These are phyloP conservation scores for Ditylenchus dipsaci DNA, from an alignment of 1,140 invertebrate genomes.

Conservation along the genomic window DNA sequence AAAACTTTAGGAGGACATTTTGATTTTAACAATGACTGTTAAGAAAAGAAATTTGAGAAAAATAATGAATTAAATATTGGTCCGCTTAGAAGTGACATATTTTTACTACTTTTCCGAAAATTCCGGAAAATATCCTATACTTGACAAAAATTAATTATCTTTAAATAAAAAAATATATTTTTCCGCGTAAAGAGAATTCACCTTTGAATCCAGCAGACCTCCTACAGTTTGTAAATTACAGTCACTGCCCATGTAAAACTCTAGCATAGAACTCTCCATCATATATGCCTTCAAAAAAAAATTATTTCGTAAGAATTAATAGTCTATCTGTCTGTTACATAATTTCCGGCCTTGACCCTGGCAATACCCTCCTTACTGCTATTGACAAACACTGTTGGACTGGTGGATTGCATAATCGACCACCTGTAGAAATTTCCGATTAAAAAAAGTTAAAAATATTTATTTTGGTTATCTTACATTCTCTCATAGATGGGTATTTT, in stretches of 20 bases:
- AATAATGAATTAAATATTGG: too few species aligned
- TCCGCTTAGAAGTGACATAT: too few species aligned
- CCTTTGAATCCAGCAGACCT: constrained; percentile 72
- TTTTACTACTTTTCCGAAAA: too few species aligned
- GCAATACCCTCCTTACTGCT: constrained; percentile 78
- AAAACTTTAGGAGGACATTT: too few species aligned
- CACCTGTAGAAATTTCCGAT: constrained; percentile 58
- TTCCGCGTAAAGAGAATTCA: too few species aligned
- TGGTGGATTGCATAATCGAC: constrained; percentile 66
- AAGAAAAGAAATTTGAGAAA: too few species aligned
- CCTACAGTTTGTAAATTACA: constrained; percentile 76
- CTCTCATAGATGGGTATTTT: constrained; percentile 70
- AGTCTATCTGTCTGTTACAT: constrained; percentile 60
- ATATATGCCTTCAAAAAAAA: constrained; percentile 64
- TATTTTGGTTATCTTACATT: constrained; percentile 63
- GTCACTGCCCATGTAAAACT: constrained; percentile 70
- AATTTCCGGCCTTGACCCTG: constrained; percentile 67
- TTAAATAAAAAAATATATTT: too few species aligned
- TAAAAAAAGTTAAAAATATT: neutral
- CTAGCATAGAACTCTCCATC: constrained; percentile 78
- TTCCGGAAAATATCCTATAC: too few species aligned
- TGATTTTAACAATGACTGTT: too few species aligned
- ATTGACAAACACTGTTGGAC: constrained; percentile 75
- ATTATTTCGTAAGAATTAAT: neutral
- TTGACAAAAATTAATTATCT: too few species aligned